phyloP scores from a whole-genome alignment of 2,113 vertebrate genomes.

The Vulpes vulpes region DNA sequence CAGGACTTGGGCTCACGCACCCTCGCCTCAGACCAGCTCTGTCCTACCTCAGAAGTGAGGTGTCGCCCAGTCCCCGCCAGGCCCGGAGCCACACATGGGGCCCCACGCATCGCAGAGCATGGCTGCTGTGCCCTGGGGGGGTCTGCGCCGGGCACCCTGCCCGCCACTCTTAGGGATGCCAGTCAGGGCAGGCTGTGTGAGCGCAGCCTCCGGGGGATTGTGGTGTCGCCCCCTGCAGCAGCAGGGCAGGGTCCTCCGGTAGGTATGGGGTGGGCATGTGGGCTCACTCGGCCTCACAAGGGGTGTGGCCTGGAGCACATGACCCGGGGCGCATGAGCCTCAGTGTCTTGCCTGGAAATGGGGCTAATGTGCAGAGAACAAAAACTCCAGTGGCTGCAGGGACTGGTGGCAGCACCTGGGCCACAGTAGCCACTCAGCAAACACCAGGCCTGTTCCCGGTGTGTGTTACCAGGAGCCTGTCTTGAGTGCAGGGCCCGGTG shows the following conservation, averaged over 20 bases:
- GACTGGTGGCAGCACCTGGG: background rate
- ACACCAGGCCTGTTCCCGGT: background rate
- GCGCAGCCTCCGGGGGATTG: too few species aligned
- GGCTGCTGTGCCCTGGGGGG: background rate
- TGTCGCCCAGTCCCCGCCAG: background rate
- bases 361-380: background rate
- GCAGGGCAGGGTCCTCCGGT: background rate
- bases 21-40: background rate
- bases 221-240: background rate
- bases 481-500: background rate
- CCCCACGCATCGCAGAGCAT: accelerated
- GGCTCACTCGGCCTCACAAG: background rate
- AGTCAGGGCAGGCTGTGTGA: too few species aligned
- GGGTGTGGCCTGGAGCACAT: background rate
- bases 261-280: background rate
- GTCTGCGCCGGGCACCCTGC: background rate
- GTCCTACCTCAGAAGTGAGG: background rate
- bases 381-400: background rate
- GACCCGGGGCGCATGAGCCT: background rate
- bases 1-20: background rate
- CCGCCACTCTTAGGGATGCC: too few species aligned
- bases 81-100: accelerated
- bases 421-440: background rate
- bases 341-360: background rate
- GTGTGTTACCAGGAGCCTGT: background rate